These are phyloP conservation scores for Morpho helenor DNA, from an alignment of 2,888 invertebrate genomes.

Conservation along the genomic window DNA sequence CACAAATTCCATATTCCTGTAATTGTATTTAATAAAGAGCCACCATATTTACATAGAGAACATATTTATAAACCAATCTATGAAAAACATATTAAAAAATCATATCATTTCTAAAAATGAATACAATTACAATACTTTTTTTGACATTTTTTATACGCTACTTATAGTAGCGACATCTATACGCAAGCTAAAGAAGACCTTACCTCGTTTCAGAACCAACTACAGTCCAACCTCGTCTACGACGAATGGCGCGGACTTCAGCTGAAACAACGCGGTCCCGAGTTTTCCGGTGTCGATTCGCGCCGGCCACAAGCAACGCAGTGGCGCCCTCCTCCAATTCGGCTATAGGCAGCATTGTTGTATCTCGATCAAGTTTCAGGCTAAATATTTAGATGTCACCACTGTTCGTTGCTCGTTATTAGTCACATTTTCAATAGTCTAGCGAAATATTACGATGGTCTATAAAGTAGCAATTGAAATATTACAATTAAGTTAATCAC, in stretches of 20 bases:
- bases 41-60: too few relatives aligned
- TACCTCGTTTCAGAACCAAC: slow-evolving; percentile 87
- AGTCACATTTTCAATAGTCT: slow-evolving; percentile 22
- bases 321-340: slow-evolving; percentile 66
- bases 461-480: slow-evolving; percentile 12
- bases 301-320: slow-evolving; percentile 40
- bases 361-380: slow-evolving; percentile 13
- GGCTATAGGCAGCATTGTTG: slow-evolving; percentile 64
- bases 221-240: slow-evolving; percentile 87
- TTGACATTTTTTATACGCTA: not conserved
- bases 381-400: slow-evolving; percentile 30
- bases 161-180: slow-evolving; percentile 51
- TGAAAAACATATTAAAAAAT: too few relatives aligned
- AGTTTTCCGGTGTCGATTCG: slow-evolving; percentile 56
- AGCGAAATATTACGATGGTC: slow-evolving; percentile 1
- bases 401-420: slow-evolving; percentile 7
- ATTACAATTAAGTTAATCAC: not conserved
- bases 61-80: too few relatives aligned
- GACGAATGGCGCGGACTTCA: slow-evolving; percentile 72
- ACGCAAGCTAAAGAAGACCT: slow-evolving; percentile 33
- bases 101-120: too few relatives aligned
- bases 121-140: not conserved
- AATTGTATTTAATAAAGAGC: too few relatives aligned
- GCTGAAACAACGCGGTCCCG: slow-evolving; percentile 67
- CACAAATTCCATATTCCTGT: too few relatives aligned